Conservation (phyloP, 2,797 vertebrate genomes). For the Coranthus polyacanthus region DNA sequence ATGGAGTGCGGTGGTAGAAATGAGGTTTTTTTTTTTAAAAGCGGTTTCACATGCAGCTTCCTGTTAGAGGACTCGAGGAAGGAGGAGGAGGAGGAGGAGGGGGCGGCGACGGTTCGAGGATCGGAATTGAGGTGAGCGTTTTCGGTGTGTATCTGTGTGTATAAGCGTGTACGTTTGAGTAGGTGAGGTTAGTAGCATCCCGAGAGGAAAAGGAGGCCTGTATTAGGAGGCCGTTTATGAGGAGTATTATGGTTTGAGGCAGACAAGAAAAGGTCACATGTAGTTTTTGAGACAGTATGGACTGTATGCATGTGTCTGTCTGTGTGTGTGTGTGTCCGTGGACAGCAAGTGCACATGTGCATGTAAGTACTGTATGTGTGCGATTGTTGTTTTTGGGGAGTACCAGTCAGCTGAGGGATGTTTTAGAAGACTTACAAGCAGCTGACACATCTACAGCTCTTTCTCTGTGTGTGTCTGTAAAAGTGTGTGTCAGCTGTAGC, state of each 20-base stretch:
- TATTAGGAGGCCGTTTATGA: slow-evolving; percentile 69
- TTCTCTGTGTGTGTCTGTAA: slow-evolving; percentile 31
- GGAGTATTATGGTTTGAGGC: slow-evolving; percentile 84
- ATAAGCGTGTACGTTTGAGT: slow-evolving; percentile 32
- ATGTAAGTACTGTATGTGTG: slow-evolving; percentile 28
- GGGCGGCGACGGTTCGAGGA: too few species aligned
- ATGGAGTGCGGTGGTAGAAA: slow-evolving; percentile 59
- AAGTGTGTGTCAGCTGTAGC: slow-evolving; percentile 42
- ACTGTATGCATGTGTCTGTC: slow-evolving; percentile 43
- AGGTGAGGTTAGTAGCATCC: slow-evolving; percentile 73
- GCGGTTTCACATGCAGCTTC: slow-evolving; percentile 84
- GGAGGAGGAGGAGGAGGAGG: slow-evolving; percentile 19
- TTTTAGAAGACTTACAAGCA: slow-evolving; percentile 37
- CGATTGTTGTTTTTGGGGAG: slow-evolving; percentile 26
- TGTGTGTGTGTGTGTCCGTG: too few species aligned
- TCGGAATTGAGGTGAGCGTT: slow-evolving; percentile 47
- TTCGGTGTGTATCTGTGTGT: slow-evolving; percentile 11
- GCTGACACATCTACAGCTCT: slow-evolving; percentile 16
- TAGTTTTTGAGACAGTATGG: slow-evolving; percentile 70
- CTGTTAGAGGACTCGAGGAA: slow-evolving; percentile 56
- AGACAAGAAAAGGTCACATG: slow-evolving; percentile 74
- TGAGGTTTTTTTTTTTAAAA: slow-evolving; percentile 68
- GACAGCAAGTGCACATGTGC: slow-evolving; percentile 51
- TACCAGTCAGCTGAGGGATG: slow-evolving; percentile 51
- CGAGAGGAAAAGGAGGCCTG: slow-evolving; percentile 57